Evolutionary conservation across 37 sponge, comb jelly and placozoan species (phyloP).

Genomic region (Hormiphora californensis): DNA sequence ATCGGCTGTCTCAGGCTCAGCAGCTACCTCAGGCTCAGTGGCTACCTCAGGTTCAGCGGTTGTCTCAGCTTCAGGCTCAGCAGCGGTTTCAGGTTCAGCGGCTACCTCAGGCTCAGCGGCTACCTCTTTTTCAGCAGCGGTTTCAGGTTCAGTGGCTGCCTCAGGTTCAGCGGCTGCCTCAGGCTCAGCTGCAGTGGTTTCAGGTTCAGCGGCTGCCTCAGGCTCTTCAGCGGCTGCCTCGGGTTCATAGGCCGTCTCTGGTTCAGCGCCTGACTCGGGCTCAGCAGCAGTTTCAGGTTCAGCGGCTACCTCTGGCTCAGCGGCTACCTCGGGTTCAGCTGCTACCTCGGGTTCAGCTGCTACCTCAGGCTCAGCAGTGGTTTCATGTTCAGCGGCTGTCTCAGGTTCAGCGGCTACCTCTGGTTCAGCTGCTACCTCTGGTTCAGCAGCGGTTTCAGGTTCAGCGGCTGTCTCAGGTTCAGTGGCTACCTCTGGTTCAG

Average conservation of each 20-base stretch:
- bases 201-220: not conserved
- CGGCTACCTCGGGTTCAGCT: not conserved
- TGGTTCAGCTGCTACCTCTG: not conserved
- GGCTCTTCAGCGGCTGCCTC: not conserved
- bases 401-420: not conserved
- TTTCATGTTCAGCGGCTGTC: not conserved
- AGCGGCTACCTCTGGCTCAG: not conserved
- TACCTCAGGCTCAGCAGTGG: not conserved
- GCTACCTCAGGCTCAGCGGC: not conserved
- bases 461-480: no score
- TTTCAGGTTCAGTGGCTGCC: no score
- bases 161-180: no score
- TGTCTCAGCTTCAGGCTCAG: not conserved
- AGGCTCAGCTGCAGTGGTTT: not conserved
- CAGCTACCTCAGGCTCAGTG: not conserved
- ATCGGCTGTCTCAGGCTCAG: not conserved
- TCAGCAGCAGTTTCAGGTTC: not conserved
- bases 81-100: not conserved
- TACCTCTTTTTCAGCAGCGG: not conserved
- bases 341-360: not conserved
- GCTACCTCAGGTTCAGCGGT: not conserved
- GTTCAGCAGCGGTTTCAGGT: not conserved
- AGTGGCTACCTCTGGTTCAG: no score
- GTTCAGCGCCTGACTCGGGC: not conserved
- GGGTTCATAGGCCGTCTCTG: no score